Base-by-base conservation (phyloP, 2,113 vertebrate species). In the Malurus elegans region DNA sequence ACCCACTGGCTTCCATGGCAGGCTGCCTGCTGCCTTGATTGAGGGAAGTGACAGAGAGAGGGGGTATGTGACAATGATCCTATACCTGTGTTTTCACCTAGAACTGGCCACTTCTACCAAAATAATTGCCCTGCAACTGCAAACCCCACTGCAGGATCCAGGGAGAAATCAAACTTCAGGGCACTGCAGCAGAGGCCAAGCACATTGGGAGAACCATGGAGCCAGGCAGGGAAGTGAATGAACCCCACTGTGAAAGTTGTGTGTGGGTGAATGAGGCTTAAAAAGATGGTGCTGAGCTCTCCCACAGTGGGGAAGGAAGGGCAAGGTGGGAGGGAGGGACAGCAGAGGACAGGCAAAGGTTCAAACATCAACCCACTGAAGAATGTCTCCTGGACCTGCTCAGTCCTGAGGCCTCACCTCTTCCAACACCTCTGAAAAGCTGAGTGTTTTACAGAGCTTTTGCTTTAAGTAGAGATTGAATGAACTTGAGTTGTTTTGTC, bases 351-450 rank as follows among this genome's bases (percentile, higher is more conserved):
- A 20, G 28, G 51, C 26, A 60, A 75, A 88, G 50, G 53, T 32
- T 88, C 38, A 72, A 62, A 50, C 25, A 66, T 31, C 50, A 54
- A 26, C 6, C 1, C 26, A 34, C 9, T 6, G 6, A 61, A 31
- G 23, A 81, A 60, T 0, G 4, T 31, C 20, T 79, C 26, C 10
- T 2, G 4, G 25, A 45, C 19, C 9, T 2, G 2, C 14, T 64
- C 14, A 58, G 38, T 75, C 53, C 21, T 17, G 44, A 58, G 32
- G 16, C 23, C 18, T 70, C 21, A 9, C 31, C 32, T 66, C 18
- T 50, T 60, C 76, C 19, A 14, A 48, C 40, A 36, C 50, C 47
- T 92, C 80, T 42, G 56, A 44, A 79, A 92, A 71, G 29, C 57
- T 58, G 54, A 75, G 51, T 8, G 5, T 65, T 88, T 85, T n/a